Conservation (phyloP, 2,797 vertebrate species). For the Amphiprion clarkii region DNA sequence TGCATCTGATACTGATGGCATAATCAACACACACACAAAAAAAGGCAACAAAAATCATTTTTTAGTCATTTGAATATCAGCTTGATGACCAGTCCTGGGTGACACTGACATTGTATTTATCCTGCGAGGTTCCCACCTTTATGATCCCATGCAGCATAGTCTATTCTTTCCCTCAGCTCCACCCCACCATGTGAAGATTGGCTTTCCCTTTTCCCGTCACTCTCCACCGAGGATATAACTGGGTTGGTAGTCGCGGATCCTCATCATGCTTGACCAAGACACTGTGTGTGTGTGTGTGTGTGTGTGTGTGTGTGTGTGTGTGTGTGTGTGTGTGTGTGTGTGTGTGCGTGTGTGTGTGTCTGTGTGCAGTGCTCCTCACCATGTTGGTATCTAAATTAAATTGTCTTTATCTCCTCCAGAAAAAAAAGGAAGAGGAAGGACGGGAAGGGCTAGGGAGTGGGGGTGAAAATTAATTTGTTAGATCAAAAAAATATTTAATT, state of each 20-base stretch:
- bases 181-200: neutral
- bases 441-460: constrained; percentile 64
- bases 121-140: neutral
- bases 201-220: constrained; percentile 13
- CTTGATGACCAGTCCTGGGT: neutral
- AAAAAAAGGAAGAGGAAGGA: constrained; percentile 65
- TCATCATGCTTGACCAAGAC: constrained; percentile 68
- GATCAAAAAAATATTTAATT: constrained; percentile 91
- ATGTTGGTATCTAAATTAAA: constrained; percentile 89
- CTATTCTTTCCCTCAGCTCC: neutral
- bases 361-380: constrained; percentile 65
- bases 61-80: neutral
- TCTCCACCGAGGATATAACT: constrained; percentile 11
- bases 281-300: constrained; percentile 29
- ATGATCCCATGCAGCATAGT: neutral
- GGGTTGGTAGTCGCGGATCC: constrained; percentile 35
- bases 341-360: constrained; percentile 5
- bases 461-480: constrained; percentile 88
- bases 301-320: constrained; percentile 13
- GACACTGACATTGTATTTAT: neutral
- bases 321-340: constrained; percentile 12
- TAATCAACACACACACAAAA: neutral
- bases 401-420: constrained; percentile 88
- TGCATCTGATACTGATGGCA: no score
- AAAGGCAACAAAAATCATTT: neutral